Base-by-base conservation (phyloP, 2,888 invertebrate genomes). In the Lithodes maja region DNA sequence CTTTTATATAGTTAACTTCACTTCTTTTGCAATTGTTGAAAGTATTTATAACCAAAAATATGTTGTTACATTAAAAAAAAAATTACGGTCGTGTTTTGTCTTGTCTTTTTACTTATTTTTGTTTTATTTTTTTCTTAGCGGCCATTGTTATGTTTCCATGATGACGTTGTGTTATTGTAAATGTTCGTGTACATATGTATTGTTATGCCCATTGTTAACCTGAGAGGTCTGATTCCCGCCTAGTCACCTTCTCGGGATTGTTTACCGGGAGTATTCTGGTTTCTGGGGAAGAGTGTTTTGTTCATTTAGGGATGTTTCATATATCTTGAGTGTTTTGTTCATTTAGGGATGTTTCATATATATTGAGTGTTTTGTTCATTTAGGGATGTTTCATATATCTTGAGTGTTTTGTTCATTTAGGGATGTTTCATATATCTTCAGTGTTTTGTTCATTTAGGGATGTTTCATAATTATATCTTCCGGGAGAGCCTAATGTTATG, bases 141-240 rank as follows among this genome's bases (percentile, higher is more conserved):
- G 5, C 74, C 49, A 33, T 77, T 50, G 50, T 77, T 17, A 49
- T 77, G 15, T 1, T 2, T 77, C 50, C 50, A 33, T 33, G 33
- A 33, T 33, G 33, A 33, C 33, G 77, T 77, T 77, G 50, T 74
- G 33, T 17, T 7, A 74, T 74, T 74, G 74, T 17, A 3, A 50
- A 7, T 77, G 12, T 79, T 79, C 54, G 79, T 79, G 79, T 79
- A 54, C 79, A 79, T 79, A 52, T 3, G 15, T 54, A 52, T 52
- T 54, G 17, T 79, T 54, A 53, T 53, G 7, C 5, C 7, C 9
- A 79, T 53, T 79, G 79, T 79, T 79, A 79, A 79, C 15, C 53
- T 78, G 12, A 78, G 49, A 78, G n/a, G n/a, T 33, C 53, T 79
- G n/a, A 52, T 79, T 79, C 53, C 54, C 53, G 53, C 53, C 79